phyloP scores from a whole-genome alignment of 2,797 vertebrate genomes.

The Vespertilio murinus region DNA sequence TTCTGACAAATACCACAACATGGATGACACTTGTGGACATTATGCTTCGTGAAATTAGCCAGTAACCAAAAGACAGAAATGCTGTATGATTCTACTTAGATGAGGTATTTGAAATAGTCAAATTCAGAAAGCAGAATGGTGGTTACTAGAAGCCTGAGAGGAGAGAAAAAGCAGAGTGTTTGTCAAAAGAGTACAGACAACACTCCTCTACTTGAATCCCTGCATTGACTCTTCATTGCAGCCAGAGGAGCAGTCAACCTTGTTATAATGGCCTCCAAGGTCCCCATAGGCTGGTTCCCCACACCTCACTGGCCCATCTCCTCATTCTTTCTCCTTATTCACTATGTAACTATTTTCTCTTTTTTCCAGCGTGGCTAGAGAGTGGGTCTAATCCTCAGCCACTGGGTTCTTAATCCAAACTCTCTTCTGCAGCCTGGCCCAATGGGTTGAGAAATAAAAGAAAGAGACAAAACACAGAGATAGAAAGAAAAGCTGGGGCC shows the following conservation, averaged over 20 bases:
- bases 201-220: background rate
- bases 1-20: background rate
- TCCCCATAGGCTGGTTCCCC: background rate
- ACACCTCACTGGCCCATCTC: background rate
- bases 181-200: background rate
- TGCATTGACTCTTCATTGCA: background rate
- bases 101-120: background rate
- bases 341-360: background rate
- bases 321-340: background rate
- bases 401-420: too few species aligned
- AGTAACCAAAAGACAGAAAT: background rate
- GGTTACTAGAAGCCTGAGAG: background rate
- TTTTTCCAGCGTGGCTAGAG: too few species aligned
- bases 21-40: background rate
- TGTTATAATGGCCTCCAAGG: background rate
- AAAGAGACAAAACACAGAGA: too few species aligned
- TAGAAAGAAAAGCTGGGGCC: too few species aligned
- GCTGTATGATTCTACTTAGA: background rate
- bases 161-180: background rate
- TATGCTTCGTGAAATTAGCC: background rate
- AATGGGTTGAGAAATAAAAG: too few species aligned
- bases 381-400: too few species aligned
- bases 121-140: background rate
- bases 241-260: background rate
- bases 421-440: too few species aligned